phyloP scores from a whole-genome alignment of 2,113 vertebrate species.

The Lates calcarifer region DNA sequence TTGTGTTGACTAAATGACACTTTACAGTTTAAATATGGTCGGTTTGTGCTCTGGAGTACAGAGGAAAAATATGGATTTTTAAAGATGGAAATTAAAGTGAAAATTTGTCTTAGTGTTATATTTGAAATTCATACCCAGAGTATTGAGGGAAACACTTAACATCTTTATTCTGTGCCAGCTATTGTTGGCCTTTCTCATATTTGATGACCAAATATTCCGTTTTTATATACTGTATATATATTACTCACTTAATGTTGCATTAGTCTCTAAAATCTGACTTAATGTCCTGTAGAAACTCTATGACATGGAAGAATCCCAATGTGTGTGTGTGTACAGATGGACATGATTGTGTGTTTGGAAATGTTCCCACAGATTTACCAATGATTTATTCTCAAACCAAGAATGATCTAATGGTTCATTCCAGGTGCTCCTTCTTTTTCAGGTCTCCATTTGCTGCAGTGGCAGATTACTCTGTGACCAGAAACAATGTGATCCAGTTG shows the following conservation, averaged over 20 bases:
- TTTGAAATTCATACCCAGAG: too few species aligned
- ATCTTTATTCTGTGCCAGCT: background rate
- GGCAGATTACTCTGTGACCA: conserved; percentile 94
- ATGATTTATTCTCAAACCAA: conserved; percentile 58
- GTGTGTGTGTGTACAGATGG: background rate
- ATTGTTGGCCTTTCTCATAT: too few species aligned
- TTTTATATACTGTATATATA: background rate
- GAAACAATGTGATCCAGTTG: conserved; percentile 98
- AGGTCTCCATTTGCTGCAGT: conserved; percentile 98
- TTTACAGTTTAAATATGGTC: background rate
- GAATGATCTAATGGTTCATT: conserved; percentile 86
- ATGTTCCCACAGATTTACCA: conserved; percentile 56
- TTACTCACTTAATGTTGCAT: background rate
- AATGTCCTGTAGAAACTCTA: background rate
- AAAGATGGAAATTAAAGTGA: background rate
- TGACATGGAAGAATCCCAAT: background rate
- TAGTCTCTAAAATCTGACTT: background rate
- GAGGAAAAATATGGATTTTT: background rate
- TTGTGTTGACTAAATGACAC: conserved; percentile 4
- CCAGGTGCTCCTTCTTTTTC: conserved; percentile 87
- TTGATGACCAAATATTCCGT: background rate
- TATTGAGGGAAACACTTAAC: too few species aligned
- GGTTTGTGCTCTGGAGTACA: background rate
- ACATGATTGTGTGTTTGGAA: background rate
- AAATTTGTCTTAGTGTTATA: background rate